A percentile compares a stretch with the other conserved stretches of the same genome.
Conservation (phyloP, 2,113 vertebrate species). For the Chrysochloris asiatica region DNA sequence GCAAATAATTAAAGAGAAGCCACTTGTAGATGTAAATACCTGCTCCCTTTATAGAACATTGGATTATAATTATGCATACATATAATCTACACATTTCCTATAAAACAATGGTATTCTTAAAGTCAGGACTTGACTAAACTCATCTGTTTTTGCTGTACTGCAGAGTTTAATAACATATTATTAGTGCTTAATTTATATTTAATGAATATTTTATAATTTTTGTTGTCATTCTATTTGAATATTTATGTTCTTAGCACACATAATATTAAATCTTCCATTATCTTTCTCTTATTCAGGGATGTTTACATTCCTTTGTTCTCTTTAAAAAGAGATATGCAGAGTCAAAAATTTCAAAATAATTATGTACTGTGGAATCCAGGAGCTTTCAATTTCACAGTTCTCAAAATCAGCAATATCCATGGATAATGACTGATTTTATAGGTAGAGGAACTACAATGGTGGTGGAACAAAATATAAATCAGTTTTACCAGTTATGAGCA, state of each 20-base stretch:
- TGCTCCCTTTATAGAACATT: neutral
- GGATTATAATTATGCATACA: neutral
- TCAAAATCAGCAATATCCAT: neutral
- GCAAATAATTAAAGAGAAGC: neutral
- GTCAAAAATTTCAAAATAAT: neutral
- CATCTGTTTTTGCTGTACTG: neutral
- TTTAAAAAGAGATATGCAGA: slow-evolving; percentile 8
- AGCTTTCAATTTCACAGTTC: neutral
- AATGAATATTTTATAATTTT: neutral
- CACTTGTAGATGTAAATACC: neutral
- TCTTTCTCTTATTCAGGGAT: neutral
- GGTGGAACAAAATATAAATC: neutral
- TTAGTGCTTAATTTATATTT: slow-evolving; percentile 23
- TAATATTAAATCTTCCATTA: neutral
- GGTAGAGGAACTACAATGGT: neutral
- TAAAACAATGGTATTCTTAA: neutral
- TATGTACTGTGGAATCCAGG: neutral
- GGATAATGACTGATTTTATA: neutral
- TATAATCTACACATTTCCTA: neutral
- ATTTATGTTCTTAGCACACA: neutral
- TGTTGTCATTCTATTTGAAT: slow-evolving; percentile 2
- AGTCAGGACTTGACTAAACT: neutral
- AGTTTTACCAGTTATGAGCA: neutral
- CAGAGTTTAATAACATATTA: neutral
- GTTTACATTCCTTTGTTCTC: neutral